Evolutionary conservation across 2,888 invertebrate genomes (phyloP), one percentile per base, ranked within the genome.

Genomic region (Melinopterus prodromus): DNA sequence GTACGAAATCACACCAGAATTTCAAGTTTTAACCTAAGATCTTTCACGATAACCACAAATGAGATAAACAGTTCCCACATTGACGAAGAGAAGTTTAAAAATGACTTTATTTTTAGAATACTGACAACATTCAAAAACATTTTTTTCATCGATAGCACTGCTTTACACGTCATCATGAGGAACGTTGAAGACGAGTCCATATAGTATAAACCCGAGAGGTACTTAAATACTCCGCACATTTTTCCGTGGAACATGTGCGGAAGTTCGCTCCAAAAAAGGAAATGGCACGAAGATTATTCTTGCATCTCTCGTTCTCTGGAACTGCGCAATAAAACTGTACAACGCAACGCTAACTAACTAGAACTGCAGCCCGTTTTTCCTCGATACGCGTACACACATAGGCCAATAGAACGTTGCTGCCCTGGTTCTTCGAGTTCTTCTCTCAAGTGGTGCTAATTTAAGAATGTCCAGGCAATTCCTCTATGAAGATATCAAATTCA

Each of bases 401-500:
- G 53, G 53, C 53, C 53, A 53, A 53, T 53, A 53, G 53, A 53
- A 53, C 53, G 26, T 26, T 26, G 53, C 53, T 53, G 53, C 53
- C 53, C 53, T 53, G 53, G 9, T 53, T 53, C 53, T 53, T 53
- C 26, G 26, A 26, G 26, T 26, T 26, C 16, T 15, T 16, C 35
- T 12, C 74, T 37, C 72, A 69, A 77, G 77, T 71, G 70, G 14
- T 36, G 72, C 72, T 70, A 79, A 79, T 79, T 77, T 77, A 70
- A 71, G 53, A 71, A 71, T 74, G 74, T 74, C 16, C 74, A 69
- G n/a, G 71, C 72, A 74, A 76, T 79, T 79, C 70, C 77, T 77
- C 74, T 80, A 75, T 74, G 77, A 77, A 77, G 77, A 80, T 80
- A 77, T 74, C 70, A 80, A 72, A 70, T 80, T 70, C 79, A 80